These are phyloP conservation scores for Hydra vulgaris DNA, from an alignment of 30 jellyfish, hydroid and myxozoan species.

Conservation along the genomic window DNA sequence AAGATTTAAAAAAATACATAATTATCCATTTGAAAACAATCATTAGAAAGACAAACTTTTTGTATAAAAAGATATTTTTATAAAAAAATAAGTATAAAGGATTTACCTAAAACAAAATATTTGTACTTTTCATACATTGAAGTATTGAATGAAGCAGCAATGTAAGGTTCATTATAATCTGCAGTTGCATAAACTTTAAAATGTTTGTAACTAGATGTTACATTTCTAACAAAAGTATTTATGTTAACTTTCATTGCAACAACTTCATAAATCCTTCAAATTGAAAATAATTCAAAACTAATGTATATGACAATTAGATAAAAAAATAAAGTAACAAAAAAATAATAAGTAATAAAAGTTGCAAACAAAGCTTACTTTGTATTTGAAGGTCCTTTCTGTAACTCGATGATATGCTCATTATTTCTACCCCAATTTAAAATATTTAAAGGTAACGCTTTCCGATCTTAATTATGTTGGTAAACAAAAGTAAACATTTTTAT, in stretches of 20 bases:
- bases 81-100: too few species aligned
- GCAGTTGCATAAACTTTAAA: slow-evolving; percentile 16
- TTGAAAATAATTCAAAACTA: too few species aligned
- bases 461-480: neutral
- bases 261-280: neutral
- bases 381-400: neutral
- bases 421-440: neutral
- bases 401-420: neutral
- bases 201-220: neutral
- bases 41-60: too few species aligned
- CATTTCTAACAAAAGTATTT: neutral
- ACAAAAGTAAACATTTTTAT: too few species aligned
- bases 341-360: too few species aligned
- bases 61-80: too few species aligned
- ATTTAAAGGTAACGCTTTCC: neutral
- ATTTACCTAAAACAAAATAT: slow-evolving; percentile 4
- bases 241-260: slow-evolving; percentile 6
- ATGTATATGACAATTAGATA: neutral
- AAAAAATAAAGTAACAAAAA: neutral
- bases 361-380: neutral
- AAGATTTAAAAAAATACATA: neutral
- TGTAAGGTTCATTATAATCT: slow-evolving; percentile 17
- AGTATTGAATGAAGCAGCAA: slow-evolving; percentile 5
- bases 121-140: neutral
- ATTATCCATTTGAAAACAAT: too few species aligned